Evolutionary conservation across 2,113 vertebrate genomes (phyloP).

Genomic region (Podarcis cretensis): DNA sequence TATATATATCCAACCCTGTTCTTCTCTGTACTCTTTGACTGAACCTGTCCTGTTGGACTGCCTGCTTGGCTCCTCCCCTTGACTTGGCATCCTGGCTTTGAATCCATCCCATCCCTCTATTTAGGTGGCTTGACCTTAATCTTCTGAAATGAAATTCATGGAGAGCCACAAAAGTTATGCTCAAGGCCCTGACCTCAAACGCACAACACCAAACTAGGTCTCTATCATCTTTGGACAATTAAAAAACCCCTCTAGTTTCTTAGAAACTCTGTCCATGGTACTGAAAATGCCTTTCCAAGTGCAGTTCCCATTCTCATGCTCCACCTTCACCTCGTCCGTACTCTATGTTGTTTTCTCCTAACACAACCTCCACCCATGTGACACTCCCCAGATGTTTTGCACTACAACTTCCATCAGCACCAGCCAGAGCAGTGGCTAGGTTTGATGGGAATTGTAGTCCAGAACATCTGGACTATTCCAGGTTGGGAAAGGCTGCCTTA

Average conservation of each 20-base stretch:
- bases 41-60: neutral
- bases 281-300: neutral
- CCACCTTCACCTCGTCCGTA: too few relatives aligned
- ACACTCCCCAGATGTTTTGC: too few relatives aligned
- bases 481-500: too few relatives aligned
- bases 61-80: neutral
- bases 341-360: neutral
- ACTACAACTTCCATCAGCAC: too few relatives aligned
- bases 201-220: too few relatives aligned
- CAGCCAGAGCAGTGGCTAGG: too few relatives aligned
- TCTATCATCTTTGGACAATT: neutral
- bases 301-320: neutral
- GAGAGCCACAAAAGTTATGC: too few relatives aligned
- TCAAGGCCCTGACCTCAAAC: too few relatives aligned
- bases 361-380: too few relatives aligned
- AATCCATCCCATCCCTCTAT: neutral
- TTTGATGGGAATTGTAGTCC: too few relatives aligned
- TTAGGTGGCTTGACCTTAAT: neutral
- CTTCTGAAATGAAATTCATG: neutral
- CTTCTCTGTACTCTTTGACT: neutral
- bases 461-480: too few relatives aligned
- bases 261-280: neutral
- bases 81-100: neutral
- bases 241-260: neutral
- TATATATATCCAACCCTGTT: too few relatives aligned